phyloP scores from a whole-genome alignment of 2,113 vertebrate genomes.

The Zootoca vivipara region DNA sequence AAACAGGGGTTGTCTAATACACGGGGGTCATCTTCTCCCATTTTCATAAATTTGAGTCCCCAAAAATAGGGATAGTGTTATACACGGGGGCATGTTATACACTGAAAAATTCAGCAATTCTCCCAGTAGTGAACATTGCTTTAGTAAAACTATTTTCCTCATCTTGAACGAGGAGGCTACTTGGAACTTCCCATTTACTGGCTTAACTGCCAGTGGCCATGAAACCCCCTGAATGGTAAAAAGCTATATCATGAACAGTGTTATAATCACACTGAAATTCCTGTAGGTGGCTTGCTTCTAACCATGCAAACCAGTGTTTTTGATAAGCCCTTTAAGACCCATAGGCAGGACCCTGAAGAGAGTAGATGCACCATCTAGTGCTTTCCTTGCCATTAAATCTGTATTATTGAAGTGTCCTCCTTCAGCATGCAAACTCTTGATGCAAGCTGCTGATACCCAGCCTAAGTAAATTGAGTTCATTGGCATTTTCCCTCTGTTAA shows the following conservation, averaged over 20 bases:
- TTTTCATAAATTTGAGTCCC: too few species aligned
- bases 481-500: not conserved
- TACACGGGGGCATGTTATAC: too few species aligned
- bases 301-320: not conserved
- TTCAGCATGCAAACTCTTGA: not conserved
- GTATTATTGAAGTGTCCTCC: not conserved
- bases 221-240: not conserved
- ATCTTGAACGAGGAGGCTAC: too few species aligned
- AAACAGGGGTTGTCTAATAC: too few species aligned
- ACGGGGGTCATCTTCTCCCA: too few species aligned
- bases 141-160: not conserved
- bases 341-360: not conserved
- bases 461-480: not conserved
- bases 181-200: not conserved
- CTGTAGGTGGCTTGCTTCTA: not conserved
- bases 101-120: not conserved
- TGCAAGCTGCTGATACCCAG: not conserved
- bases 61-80: too few species aligned
- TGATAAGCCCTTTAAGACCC: not conserved
- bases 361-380: not conserved
- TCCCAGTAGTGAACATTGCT: not conserved
- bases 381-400: not conserved
- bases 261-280: not conserved
- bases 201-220: not conserved
- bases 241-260: not conserved